These are phyloP conservation scores for Pristionchus maxplancki DNA, from an alignment of 2,888 invertebrate genomes.

Conservation along the genomic window DNA sequence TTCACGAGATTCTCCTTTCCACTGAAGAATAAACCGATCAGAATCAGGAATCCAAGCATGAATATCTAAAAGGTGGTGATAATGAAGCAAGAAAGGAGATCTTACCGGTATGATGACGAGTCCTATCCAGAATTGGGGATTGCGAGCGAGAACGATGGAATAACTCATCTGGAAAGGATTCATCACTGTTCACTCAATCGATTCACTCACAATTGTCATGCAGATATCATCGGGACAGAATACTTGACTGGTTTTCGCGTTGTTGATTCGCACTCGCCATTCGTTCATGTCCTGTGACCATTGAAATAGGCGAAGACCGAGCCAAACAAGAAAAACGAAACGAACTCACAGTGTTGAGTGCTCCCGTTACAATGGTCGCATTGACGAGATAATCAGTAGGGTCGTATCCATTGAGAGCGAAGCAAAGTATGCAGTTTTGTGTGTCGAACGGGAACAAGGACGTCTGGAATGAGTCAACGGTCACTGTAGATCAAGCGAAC, in stretches of 20 bases:
- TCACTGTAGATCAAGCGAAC: neutral
- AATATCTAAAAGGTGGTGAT: neutral
- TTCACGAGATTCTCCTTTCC: neutral
- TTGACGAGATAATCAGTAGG: neutral
- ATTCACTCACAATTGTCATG: neutral
- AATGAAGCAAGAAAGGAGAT: neutral
- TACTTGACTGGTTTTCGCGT: neutral
- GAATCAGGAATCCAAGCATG: neutral
- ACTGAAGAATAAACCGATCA: conserved; percentile 7
- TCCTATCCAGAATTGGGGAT: conserved; percentile 14
- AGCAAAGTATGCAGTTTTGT: neutral
- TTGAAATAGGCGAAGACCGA: neutral
- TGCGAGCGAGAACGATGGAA: neutral
- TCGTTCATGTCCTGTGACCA: neutral
- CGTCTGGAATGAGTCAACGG: neutral
- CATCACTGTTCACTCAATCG: neutral
- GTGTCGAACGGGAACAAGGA: neutral
- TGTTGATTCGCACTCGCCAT: neutral
- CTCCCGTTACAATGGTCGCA: neutral
- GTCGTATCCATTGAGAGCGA: neutral
- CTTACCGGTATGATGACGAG: neutral
- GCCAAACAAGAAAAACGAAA: too few relatives aligned
- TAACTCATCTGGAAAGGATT: neutral
- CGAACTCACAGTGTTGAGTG: neutral
- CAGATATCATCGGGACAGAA: neutral